A percentile compares a stretch with the other conserved stretches of the same genome.
phyloP scores from a whole-genome alignment of 1,140 invertebrate species.

The Drosophila jambulina region DNA sequence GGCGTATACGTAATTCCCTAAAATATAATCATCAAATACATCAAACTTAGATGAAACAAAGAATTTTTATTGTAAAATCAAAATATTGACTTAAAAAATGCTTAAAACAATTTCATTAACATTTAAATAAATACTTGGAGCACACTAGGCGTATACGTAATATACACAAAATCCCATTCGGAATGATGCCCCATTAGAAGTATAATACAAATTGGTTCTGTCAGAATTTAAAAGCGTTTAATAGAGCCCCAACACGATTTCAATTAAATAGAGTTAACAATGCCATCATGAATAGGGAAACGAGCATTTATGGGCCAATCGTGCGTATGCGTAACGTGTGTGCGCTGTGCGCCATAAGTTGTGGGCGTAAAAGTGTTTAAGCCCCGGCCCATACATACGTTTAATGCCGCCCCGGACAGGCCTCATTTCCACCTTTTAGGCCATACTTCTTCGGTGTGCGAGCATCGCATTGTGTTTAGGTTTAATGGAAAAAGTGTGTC shows the following conservation, averaged over 20 bases:
- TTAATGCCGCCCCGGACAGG: slow-evolving; percentile 22
- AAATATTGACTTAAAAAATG: not conserved
- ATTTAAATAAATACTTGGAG: not conserved
- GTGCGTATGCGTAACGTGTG: slow-evolving; percentile 56
- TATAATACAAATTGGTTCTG: not conserved
- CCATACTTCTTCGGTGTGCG: slow-evolving; percentile 43
- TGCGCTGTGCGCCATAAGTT: slow-evolving; percentile 32
- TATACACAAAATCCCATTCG: not conserved
- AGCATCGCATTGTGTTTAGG: slow-evolving; percentile 47
- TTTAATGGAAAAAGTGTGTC: slow-evolving; percentile 54
- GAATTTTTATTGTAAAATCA: not conserved
- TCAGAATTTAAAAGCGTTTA: not conserved
- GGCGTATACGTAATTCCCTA: not conserved
- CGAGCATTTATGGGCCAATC: slow-evolving; percentile 37
- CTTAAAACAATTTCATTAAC: not conserved
- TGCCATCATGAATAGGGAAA: slow-evolving; percentile 30
- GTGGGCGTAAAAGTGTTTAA: slow-evolving; percentile 38
- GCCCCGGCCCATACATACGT: slow-evolving; percentile 19
- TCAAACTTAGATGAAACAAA: not conserved
- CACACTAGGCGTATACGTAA: slow-evolving; percentile 14
- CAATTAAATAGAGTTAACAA: slow-evolving; percentile 50
- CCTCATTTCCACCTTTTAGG: slow-evolving; percentile 16
- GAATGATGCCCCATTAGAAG: not conserved
- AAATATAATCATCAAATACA: not conserved
- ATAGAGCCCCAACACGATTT: slow-evolving; percentile 35